Evolutionary conservation across 2,113 vertebrate genomes (phyloP), one percentile per base, ranked within the genome.

Genomic region (Cisticola juncidis): DNA sequence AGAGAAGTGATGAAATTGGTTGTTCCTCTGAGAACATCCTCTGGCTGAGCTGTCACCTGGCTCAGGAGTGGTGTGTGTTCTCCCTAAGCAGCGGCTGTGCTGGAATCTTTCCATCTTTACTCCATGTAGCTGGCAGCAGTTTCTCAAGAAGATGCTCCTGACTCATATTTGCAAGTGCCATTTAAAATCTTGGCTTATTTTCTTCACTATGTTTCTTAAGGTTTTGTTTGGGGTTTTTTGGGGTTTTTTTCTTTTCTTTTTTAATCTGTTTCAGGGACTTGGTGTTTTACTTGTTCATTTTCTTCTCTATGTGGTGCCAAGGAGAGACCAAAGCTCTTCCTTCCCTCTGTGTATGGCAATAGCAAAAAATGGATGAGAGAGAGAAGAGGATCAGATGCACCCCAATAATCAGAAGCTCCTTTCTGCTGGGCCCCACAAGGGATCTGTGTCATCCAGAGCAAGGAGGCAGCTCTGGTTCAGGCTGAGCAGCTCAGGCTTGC

Each of bases 381-480:
- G 24, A 64, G 42, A 56, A 68, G 51, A 68, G 19, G 51, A 60
- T 33, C 69, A 45, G 57, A 47, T 47, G 45, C 15, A 71, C 26
- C 48, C 51, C 51, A 53, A 71, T 24, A 81, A 28, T 28, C 29
- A 36, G 86, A 35, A 86, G 13, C 14, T 62, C 26, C 28, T 62
- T 86, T 78, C 60, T 91, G 42, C 74, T 57, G 57, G 10, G 17
- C 12, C 26, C 58, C 61, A 51, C 0, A 1, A 72, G 69, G 60
- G 45, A 9, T 73, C 60, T 54, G 76, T 79, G 86, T 54, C 76
- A 77, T 5, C 15, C 29, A 72, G 51, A 88, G 71, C 78, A 50
- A 0, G 0, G 44, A 64, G 35, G 24, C 38, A 92, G n/a, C 38
- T n/a, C 68, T 28, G 17, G 28, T 14, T 42, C 2, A 26, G 66